A percentile compares a stretch with the other conserved stretches of the same genome.
These are phyloP conservation scores for Menura novaehollandiae DNA, from an alignment of 2,113 vertebrate species.

Conservation along the genomic window DNA sequence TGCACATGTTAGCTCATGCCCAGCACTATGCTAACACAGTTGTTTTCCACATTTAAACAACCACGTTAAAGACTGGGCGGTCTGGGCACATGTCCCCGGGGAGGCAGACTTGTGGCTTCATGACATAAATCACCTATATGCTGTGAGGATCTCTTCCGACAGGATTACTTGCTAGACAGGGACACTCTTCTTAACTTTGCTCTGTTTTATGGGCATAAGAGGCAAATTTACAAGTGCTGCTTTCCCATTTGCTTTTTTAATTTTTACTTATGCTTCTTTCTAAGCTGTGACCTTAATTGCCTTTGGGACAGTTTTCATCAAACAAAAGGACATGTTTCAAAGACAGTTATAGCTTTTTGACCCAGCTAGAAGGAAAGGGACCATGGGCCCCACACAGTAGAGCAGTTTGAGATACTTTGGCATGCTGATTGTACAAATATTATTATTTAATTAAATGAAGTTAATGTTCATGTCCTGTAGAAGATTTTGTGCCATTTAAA, in stretches of 20 bases:
- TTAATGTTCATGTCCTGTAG: background rate
- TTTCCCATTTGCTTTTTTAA: background rate
- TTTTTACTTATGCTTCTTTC: background rate
- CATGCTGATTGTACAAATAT: background rate
- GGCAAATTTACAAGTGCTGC: background rate
- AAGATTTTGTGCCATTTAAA: background rate
- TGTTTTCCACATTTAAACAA: background rate
- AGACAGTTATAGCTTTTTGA: background rate
- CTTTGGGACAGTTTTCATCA: background rate
- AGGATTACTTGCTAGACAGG: background rate
- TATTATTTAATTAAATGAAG: background rate
- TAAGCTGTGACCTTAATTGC: background rate
- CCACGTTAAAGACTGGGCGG: fast-evolving
- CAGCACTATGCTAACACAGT: background rate
- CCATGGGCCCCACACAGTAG: background rate
- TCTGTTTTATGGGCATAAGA: background rate
- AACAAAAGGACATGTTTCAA: background rate
- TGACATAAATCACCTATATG: background rate
- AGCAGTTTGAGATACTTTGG: background rate
- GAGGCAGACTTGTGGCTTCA: background rate
- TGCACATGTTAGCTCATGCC: background rate
- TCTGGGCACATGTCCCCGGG: background rate
- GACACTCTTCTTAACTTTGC: background rate
- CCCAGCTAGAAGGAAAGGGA: background rate
- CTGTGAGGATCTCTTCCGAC: background rate